Evolutionary conservation across 2,888 invertebrate genomes (phyloP).

Genomic region (Campoplex capitator): DNA sequence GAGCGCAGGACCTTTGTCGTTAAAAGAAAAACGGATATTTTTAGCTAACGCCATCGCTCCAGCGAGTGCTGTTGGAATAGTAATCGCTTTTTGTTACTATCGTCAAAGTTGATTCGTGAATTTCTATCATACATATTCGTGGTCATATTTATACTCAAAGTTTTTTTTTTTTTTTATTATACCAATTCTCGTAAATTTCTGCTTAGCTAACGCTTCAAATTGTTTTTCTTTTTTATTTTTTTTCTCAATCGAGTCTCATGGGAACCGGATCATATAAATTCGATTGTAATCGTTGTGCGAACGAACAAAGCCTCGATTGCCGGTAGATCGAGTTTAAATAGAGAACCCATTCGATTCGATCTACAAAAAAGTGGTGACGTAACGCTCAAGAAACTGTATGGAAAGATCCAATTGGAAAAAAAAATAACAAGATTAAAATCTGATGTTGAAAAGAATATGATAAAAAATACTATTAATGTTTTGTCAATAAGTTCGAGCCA

Average conservation of each 20-base stretch:
- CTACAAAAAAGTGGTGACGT: constrained; percentile 11
- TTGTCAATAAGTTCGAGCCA: not conserved
- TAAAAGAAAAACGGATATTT: not conserved
- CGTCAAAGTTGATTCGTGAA: not conserved
- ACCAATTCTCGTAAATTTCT: not conserved
- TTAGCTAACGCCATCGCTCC: no score
- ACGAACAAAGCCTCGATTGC: constrained; percentile 30
- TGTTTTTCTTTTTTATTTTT: not conserved
- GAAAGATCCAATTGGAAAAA: not conserved
- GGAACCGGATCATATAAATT: constrained; percentile 6
- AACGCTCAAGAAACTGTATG: not conserved
- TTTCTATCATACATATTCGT: not conserved
- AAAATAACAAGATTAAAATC: constrained; percentile 8
- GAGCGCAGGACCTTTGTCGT: not conserved
- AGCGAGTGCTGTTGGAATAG: not conserved
- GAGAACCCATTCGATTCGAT: not conserved
- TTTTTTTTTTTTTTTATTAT: no score
- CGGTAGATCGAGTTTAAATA: constrained; percentile 17
- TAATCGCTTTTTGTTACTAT: not conserved
- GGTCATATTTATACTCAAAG: not conserved
- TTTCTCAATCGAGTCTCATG: constrained; percentile 1
- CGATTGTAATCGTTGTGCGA: constrained; percentile 16
- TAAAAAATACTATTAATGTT: not conserved
- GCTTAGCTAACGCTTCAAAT: not conserved
- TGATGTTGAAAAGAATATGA: not conserved